These are phyloP conservation scores for Barbus barbus DNA, from an alignment of 2,113 vertebrate genomes.

Conservation along the genomic window DNA sequence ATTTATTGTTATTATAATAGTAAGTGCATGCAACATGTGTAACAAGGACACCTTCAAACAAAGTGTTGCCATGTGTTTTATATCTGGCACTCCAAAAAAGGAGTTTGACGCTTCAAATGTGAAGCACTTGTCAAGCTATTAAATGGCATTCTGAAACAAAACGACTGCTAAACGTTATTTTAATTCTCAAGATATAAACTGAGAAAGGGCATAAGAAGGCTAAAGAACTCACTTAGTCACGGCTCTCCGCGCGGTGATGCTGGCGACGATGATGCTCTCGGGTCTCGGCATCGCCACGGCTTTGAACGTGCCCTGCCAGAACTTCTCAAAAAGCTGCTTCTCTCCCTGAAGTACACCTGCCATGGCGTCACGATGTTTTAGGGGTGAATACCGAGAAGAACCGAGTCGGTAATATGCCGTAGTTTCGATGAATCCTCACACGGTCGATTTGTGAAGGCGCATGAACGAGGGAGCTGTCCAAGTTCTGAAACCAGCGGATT, in stretches of 20 bases:
- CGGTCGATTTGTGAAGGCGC: slow-evolving; percentile 5
- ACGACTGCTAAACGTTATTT: neutral
- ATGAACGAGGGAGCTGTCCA: slow-evolving; percentile 75
- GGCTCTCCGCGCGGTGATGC: slow-evolving; percentile 87
- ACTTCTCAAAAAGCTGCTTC: slow-evolving; percentile 99
- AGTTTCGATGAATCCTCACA: neutral
- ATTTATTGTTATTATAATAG: no score
- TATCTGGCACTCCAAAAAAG: neutral
- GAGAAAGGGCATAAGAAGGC: neutral
- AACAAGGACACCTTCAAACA: no score
- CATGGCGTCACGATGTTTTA: slow-evolving; percentile 60
- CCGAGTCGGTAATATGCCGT: slow-evolving; percentile 15
- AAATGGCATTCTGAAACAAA: neutral
- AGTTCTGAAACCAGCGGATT: slow-evolving; percentile 68
- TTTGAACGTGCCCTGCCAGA: slow-evolving; percentile 96
- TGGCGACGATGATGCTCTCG: slow-evolving; percentile 91
- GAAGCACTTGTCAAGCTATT: neutral
- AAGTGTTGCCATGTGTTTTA: no score
- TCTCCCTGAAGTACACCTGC: slow-evolving; percentile 82
- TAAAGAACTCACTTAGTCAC: slow-evolving; percentile 77
- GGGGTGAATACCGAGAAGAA: slow-evolving; percentile 41
- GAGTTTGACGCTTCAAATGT: neutral
- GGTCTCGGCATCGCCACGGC: slow-evolving; percentile 93
- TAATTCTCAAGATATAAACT: neutral
- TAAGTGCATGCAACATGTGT: no score